Conservation (phyloP, 2,888 invertebrate species). For the Pemphredon lugubris region DNA sequence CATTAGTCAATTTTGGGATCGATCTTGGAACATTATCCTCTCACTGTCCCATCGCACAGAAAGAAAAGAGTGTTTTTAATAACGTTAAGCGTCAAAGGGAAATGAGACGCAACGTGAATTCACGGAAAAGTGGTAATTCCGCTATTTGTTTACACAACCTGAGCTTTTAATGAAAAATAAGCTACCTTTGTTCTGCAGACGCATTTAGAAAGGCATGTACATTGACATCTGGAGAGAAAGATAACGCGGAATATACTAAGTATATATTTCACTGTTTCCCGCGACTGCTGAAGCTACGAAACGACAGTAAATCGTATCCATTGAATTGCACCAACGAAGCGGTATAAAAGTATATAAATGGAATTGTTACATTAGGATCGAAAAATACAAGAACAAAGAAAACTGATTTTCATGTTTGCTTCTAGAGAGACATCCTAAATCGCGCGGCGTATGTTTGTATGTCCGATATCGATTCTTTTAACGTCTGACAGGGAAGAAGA, state of each 20-base stretch:
- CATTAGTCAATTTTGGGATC: conserved; percentile 34
- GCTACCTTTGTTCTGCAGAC: conserved; percentile 21
- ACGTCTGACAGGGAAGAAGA: conserved; percentile 3
- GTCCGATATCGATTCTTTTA: conserved; percentile 53
- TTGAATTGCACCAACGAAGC: conserved; percentile 23
- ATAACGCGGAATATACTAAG: conserved; percentile 51
- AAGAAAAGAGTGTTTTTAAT: background rate
- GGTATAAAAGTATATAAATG: conserved; percentile 39
- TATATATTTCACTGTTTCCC: conserved; percentile 25
- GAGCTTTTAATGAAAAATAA: conserved; percentile 24
- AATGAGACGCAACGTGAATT: too few relatives aligned
- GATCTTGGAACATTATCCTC: background rate
- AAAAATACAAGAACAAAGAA: conserved; percentile 1
- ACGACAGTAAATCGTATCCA: conserved; percentile 7
- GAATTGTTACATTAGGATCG: conserved; percentile 6
- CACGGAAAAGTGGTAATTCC: background rate
- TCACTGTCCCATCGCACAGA: background rate
- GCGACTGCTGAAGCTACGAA: conserved; percentile 2
- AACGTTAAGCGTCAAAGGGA: background rate
- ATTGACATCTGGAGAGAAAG: conserved; percentile 19
- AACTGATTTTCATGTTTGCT: background rate
- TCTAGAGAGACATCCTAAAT: too few relatives aligned
- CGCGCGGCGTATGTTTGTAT: background rate
- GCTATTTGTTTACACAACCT: conserved; percentile 40
- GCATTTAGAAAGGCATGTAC: conserved; percentile 16